A percentile compares a stretch with the other conserved stretches of the same genome.
Conservation (phyloP, 2,797 vertebrate species). For the Neosilurus mollespiculum region DNA sequence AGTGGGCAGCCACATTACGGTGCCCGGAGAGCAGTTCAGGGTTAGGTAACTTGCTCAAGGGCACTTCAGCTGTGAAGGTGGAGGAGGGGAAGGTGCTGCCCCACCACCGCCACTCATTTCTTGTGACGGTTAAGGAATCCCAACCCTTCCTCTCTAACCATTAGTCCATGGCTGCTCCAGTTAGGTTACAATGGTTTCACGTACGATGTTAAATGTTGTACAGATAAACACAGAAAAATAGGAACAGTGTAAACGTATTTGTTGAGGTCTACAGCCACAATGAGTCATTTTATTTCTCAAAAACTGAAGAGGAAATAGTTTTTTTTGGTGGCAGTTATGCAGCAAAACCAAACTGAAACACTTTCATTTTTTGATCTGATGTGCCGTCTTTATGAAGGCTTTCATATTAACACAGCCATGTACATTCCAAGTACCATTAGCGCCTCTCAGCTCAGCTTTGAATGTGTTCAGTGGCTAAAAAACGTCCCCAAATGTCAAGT, state of each 20-base stretch:
- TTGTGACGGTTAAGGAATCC: too few relatives aligned
- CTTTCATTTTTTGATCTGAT: not conserved
- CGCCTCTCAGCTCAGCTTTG: not conserved
- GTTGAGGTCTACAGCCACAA: not conserved
- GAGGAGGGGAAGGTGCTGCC: too few relatives aligned
- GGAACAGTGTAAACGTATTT: too few relatives aligned
- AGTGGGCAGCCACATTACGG: too few relatives aligned
- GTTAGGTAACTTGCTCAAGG: too few relatives aligned
- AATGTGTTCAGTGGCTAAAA: not conserved
- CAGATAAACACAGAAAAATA: not conserved
- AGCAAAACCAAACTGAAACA: not conserved
- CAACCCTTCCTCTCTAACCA: too few relatives aligned
- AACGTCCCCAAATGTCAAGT: not conserved
- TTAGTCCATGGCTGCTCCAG: too few relatives aligned
- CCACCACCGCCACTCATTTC: too few relatives aligned
- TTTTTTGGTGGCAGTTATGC: not conserved
- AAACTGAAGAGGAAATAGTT: not conserved
- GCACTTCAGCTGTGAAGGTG: too few relatives aligned
- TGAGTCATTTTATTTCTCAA: not conserved
- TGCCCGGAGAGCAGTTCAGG: too few relatives aligned
- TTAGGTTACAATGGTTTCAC: too few relatives aligned
- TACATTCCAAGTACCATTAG: not conserved
- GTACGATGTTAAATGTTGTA: not conserved
- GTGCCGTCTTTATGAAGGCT: not conserved
- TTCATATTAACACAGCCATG: not conserved